Evolutionary conservation across 1,140 invertebrate species (phyloP), one percentile per base, ranked within the genome.

Genomic region (Armadillidium nasatum): DNA sequence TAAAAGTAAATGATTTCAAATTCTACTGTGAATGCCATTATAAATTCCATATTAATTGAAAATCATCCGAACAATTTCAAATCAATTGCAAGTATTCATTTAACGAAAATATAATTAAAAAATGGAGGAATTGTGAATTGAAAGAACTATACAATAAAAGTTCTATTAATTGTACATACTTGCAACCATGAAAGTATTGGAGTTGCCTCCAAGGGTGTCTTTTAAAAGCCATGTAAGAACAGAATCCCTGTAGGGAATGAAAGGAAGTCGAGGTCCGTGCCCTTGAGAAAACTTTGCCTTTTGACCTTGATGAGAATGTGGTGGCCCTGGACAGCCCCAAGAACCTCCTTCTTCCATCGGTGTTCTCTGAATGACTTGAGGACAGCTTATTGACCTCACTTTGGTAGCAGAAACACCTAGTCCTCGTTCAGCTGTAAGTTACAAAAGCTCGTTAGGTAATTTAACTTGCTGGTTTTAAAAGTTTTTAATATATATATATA

Each of bases 101-200:
- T 33, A 33, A 33, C 6, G 33, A 33, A 33, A 33, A 33, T 33
- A 33, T 33, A 33, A 3, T 33, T 3, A 33, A 33, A 1, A 33
- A 33, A 33, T 3, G 6, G 2, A 6, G 33, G 1, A 33, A 33
- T 33, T 3, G 6, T 33, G 33, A 33, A 33, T 3, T 3, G 33
- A 33, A 33, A 33, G 33, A 33, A 33, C 1, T 33, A 33, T 33
- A 33, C 1, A 33, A 33, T 33, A 33, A 33, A 33, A 3, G 33
- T 33, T 6, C 33, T 33, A 33, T 33, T 33, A 33, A 33, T 33
- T 1, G 33, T 33, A 81, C 87, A 86, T 85, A 89, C 88, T 88
- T 75, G 92, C 92, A 68, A 94, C 90, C 94, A 96, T 95, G 68
- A 96, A 93, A 7, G 94, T 96, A 83, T 95, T 94, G 0, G 93